Percentiles rank a stretch among this genome's conserved stretches.
These are phyloP conservation scores for Perithous albicinctus DNA, from an alignment of 2,888 invertebrate species.

Conservation along the genomic window DNA sequence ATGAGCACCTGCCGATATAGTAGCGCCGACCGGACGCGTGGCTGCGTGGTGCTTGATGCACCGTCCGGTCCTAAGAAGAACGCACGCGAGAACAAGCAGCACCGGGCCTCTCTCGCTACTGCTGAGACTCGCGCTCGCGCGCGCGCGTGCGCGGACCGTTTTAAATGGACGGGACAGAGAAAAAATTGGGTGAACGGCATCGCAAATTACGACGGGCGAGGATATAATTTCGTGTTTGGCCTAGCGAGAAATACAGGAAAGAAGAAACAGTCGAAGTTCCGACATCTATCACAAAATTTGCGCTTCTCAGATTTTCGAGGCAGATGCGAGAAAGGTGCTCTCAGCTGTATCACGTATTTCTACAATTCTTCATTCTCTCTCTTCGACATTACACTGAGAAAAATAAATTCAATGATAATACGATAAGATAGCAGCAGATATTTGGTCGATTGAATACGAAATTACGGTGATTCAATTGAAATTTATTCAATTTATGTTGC, in stretches of 20 bases:
- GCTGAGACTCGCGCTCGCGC: constrained; percentile 72
- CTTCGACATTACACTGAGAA: background rate
- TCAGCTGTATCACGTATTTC: background rate
- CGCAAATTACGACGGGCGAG: constrained; percentile 66
- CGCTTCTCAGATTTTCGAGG: constrained; percentile 32
- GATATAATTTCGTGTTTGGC: constrained; percentile 67
- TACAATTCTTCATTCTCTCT: background rate
- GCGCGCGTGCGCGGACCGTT: too few species aligned
- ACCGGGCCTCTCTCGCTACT: constrained; percentile 65
- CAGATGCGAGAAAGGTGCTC: constrained; percentile 12
- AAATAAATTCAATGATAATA: background rate
- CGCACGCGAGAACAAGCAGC: constrained; percentile 64
- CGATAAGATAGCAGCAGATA: background rate
- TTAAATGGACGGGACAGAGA: constrained; percentile 67
- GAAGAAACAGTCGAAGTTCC: constrained; percentile 13
- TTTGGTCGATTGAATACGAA: background rate
- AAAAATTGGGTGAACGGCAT: constrained; percentile 74
- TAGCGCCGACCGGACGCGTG: constrained; percentile 67
- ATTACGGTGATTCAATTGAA: background rate
- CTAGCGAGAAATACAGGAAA: constrained; percentile 40
- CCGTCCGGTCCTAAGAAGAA: constrained; percentile 39
- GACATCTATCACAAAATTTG: background rate
- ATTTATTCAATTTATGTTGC: too few species aligned
- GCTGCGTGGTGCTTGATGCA: constrained; percentile 55
- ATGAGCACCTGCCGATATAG: constrained; percentile 65